These are phyloP conservation scores for Tinea trinotella DNA, from an alignment of 2,888 invertebrate genomes.

Conservation along the genomic window DNA sequence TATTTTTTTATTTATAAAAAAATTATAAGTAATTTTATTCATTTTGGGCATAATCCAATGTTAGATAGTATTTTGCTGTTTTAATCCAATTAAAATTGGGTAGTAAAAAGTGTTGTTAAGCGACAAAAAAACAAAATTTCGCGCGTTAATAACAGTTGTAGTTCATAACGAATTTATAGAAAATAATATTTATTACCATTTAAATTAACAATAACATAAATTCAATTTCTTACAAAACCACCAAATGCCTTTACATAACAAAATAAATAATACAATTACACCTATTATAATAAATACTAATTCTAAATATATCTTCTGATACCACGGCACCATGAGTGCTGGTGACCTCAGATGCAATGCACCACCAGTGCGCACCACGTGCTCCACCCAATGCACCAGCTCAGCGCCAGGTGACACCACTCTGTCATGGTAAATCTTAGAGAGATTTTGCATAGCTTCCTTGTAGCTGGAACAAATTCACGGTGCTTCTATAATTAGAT, in stretches of 20 bases:
- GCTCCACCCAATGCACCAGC: conserved; percentile 23
- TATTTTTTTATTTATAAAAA: no score
- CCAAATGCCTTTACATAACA: conserved; percentile 3
- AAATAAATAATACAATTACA: neutral
- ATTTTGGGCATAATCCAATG: no score
- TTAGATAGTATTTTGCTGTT: no score
- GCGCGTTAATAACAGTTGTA: no score
- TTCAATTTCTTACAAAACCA: conserved; percentile 4
- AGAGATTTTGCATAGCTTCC: conserved; percentile 14
- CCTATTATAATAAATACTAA: neutral
- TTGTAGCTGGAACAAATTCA: conserved; percentile 9
- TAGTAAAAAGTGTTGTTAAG: no score
- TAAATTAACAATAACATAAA: conserved; percentile 7
- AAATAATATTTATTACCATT: neutral
- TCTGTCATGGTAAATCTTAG: conserved; percentile 22
- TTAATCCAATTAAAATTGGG: no score
- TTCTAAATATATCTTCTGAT: conserved; percentile 11
- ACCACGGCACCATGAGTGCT: conserved; percentile 18
- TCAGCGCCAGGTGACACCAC: conserved; percentile 20
- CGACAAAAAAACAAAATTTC: no score
- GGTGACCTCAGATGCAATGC: conserved; percentile 23
- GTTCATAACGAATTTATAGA: neutral
- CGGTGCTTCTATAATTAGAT: no score
- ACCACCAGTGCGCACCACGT: conserved; percentile 20
- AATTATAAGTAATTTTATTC: no score